Percentiles rank a stretch among this genome's conserved stretches.
Evolutionary conservation across 2,113 vertebrate genomes (phyloP).

Genomic region (Sardina pilchardus): DNA sequence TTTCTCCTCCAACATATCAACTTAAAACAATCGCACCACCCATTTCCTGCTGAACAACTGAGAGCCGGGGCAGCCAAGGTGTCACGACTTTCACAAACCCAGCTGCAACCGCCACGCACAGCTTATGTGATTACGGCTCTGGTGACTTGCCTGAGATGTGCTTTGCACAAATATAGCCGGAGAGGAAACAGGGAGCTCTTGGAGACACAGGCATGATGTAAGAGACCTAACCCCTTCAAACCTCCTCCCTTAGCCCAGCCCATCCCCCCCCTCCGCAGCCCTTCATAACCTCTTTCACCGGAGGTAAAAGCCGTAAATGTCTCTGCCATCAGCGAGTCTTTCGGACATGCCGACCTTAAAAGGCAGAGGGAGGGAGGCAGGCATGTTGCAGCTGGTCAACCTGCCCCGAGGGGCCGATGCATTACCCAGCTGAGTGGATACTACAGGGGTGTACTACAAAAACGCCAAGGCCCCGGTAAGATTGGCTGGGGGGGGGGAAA

Average conservation of each 20-base stretch:
- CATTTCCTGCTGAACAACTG: background rate
- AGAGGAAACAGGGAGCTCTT: background rate
- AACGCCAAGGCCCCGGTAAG: background rate
- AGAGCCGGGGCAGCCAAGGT: background rate
- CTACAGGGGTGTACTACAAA: background rate
- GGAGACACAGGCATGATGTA: background rate
- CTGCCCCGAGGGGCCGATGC: background rate
- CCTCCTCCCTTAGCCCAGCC: no score
- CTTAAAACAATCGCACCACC: background rate
- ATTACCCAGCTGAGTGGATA: background rate
- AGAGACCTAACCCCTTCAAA: background rate
- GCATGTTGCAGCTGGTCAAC: background rate
- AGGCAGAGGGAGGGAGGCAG: background rate
- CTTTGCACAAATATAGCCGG: background rate
- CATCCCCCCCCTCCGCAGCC: background rate
- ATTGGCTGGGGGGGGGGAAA: background rate
- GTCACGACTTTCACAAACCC: background rate
- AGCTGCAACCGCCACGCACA: conserved; percentile 5
- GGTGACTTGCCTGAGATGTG: background rate
- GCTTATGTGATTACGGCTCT: background rate
- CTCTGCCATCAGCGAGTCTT: background rate
- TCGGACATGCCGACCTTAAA: background rate
- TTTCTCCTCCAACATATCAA: background rate
- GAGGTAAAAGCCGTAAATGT: conserved; percentile 5
- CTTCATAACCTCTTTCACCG: background rate